These are phyloP conservation scores for Noturus placidus DNA, from an alignment of 2,113 vertebrate genomes.

Conservation along the genomic window DNA sequence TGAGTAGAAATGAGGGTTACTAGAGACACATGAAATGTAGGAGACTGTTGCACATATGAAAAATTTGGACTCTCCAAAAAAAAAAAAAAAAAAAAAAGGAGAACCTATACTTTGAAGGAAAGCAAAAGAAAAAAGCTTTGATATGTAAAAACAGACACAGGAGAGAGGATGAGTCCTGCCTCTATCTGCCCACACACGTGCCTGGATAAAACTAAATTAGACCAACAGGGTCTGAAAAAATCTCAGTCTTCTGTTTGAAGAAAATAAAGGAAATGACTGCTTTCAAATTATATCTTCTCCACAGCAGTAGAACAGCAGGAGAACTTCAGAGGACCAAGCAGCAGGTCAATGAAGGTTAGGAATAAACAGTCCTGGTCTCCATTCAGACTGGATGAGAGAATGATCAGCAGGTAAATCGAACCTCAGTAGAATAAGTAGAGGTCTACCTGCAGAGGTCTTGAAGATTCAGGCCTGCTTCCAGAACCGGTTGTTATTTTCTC, in stretches of 20 bases:
- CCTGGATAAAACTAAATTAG: slow-evolving; percentile 59
- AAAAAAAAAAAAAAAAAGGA: slow-evolving; percentile 28
- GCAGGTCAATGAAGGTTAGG: not conserved
- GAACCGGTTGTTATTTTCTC: not conserved
- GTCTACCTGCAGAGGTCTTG: not conserved
- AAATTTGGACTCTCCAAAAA: slow-evolving; percentile 43
- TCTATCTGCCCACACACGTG: slow-evolving; percentile 46
- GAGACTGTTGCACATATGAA: slow-evolving; percentile 39
- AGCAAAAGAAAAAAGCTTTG: slow-evolving; percentile 59
- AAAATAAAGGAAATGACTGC: slow-evolving; percentile 41
- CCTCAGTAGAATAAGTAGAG: not conserved
- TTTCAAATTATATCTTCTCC: slow-evolving; percentile 24
- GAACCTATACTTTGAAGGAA: slow-evolving; percentile 62
- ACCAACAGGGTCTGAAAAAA: slow-evolving; percentile 60
- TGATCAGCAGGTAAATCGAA: slow-evolving; percentile 29
- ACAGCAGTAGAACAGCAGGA: slow-evolving; percentile 14
- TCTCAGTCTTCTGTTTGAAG: slow-evolving; percentile 50
- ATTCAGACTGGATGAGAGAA: slow-evolving; percentile 5
- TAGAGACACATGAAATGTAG: slow-evolving; percentile 16
- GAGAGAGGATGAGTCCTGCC: slow-evolving; percentile 49
- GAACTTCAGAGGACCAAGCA: slow-evolving; percentile 34
- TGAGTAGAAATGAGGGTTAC: slow-evolving; percentile 17
- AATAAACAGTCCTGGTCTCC: not conserved
- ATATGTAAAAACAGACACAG: slow-evolving; percentile 60
- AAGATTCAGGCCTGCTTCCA: not conserved